Base-by-base conservation (phyloP, 2,888 invertebrate species). In the Augochlorella aurata region DNA sequence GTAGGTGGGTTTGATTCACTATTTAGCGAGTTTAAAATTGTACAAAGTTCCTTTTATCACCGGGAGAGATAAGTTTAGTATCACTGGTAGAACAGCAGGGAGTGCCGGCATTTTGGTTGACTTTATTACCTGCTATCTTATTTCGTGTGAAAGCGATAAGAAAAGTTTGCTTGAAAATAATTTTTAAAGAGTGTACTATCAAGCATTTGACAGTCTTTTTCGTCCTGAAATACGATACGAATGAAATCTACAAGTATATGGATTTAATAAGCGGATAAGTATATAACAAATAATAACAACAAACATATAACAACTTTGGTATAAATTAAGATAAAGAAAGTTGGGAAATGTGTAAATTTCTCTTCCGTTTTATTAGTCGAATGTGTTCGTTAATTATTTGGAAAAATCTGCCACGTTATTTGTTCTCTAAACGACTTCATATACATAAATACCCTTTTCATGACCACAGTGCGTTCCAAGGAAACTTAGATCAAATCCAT, bases 1-100 rank as follows among this genome's bases (percentile, higher is more conserved):
- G 21, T 21, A 12, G 21, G 21, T 54, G 16, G 29, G 4, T 61
- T 61, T 29, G 7, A 61, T 7, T 29, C 2, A 8, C 24, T 61
- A 61, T 61, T 61, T 16, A 24, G 29, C 61, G 14, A 61, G 61
- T 61, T 61, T 8, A 29, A 61, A 61, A 29, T 61, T 61, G 61
- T 16, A 61, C 61, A 16, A 24, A 61, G 24, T 29, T 24, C 14
- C 8, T 61, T 61, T 29, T 61, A 61, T 61, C 16, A 0, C 29
- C 29, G 16, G 29, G 7, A 61, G 16, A 61, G 61, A 61, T 61
- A 61, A 61, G 14, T 61, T 61, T 61, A 61, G 16, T 61, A 61
- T 61, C 61, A 0, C 24, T 29, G 58, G 24, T 24, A 29, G 24
- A 8, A 2, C 14, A 61, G 16, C 24, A 16, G 16, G 61, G 61